phyloP scores from a whole-genome alignment of 1,140 invertebrate genomes.

The Piezodorus guildinii region DNA sequence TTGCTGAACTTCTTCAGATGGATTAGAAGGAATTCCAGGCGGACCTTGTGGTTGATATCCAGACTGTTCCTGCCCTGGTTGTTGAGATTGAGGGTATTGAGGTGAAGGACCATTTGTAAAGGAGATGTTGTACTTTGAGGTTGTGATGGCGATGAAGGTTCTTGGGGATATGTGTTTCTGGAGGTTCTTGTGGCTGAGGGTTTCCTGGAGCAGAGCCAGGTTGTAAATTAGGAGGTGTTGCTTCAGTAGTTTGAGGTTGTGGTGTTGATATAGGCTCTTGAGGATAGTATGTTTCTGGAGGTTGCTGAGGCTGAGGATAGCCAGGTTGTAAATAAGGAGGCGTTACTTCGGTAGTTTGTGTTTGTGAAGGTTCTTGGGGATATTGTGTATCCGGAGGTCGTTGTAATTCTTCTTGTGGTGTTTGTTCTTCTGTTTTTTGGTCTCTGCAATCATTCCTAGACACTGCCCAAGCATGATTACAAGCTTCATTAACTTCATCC shows the following conservation, averaged over 20 bases:
- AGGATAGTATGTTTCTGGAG: constrained; percentile 1
- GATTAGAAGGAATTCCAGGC: too few relatives aligned
- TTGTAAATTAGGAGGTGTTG: not conserved
- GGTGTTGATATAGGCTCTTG: constrained; percentile 10
- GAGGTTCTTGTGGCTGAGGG: not conserved
- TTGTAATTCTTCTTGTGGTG: not conserved
- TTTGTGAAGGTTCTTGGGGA: constrained; percentile 17
- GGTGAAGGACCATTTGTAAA: too few relatives aligned
- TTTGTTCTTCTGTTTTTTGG: not conserved
- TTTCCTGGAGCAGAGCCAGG: too few relatives aligned
- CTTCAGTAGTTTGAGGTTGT: constrained; percentile 5
- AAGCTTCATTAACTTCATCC: constrained; percentile 44
- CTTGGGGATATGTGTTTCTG: constrained; percentile 7
- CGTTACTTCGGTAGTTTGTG: not conserved
- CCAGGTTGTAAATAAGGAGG: constrained; percentile 10
- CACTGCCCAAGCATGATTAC: constrained; percentile 46
- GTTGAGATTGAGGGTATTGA: not conserved
- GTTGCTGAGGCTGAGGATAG: not conserved
- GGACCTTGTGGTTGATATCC: too few relatives aligned
- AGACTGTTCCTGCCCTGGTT: not conserved
- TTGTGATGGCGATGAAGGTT: constrained; percentile 12
- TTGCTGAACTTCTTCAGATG: too few relatives aligned
- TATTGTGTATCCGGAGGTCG: constrained; percentile 5
- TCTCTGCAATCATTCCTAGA: constrained; percentile 29
- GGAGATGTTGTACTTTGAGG: not conserved